Conservation (phyloP, 2,113 vertebrate genomes). For the Datnioides undecimradiatus region DNA sequence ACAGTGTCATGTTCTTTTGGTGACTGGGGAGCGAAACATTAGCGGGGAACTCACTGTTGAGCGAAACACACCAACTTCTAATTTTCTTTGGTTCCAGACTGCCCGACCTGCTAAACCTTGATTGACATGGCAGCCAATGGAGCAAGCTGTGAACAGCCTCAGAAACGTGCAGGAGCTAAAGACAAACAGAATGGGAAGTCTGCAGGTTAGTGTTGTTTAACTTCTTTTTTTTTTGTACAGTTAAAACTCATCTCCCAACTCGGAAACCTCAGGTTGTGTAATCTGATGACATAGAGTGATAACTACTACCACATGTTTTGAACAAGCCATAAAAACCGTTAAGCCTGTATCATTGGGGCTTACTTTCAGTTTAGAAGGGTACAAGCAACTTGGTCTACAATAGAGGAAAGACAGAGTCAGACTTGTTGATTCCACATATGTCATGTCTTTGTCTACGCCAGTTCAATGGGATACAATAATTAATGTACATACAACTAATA, state of each 20-base stretch:
- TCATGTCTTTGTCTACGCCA: constrained; percentile 36
- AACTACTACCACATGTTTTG: background rate
- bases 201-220: constrained; percentile 85
- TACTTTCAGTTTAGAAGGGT: constrained; percentile 20
- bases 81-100: constrained; percentile 27
- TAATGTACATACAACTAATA: background rate
- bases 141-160: constrained; percentile 88
- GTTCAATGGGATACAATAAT: constrained; percentile 4
- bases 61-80: background rate
- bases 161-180: constrained; percentile 89
- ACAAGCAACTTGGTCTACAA: background rate
- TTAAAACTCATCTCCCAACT: background rate
- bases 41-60: background rate
- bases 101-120: constrained; percentile 63
- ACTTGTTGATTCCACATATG: background rate
- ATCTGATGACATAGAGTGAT: background rate
- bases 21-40: background rate
- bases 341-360: background rate
- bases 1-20: background rate
- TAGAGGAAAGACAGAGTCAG: background rate
- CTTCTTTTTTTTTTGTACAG: background rate
- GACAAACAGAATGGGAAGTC: constrained; percentile 93
- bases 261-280: background rate
- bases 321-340: constrained; percentile 10
- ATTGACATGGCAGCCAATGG: constrained; percentile 97